Conservation (phyloP, 2,797 vertebrate genomes). For the Rhadinocentrus ornatus region DNA sequence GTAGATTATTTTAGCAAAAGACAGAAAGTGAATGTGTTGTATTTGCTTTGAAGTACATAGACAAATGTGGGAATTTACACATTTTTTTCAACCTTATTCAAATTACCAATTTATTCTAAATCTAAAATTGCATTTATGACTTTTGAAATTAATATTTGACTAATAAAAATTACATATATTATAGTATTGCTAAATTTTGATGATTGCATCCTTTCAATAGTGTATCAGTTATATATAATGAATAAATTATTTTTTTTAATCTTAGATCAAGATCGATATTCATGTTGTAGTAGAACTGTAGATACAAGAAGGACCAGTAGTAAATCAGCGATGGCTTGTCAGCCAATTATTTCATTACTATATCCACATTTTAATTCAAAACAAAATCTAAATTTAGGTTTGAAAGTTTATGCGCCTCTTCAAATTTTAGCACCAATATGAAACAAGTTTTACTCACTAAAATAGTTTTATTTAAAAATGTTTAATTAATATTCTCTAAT, state of each 20-base stretch:
- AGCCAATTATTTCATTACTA: background rate
- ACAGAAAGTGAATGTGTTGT: background rate
- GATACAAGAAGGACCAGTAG: background rate
- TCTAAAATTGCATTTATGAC: background rate
- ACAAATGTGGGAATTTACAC: background rate
- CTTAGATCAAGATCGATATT: background rate
- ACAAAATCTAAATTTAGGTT: background rate
- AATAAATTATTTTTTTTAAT: background rate
- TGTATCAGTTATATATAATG: background rate
- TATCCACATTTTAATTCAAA: background rate
- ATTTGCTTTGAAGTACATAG: background rate
- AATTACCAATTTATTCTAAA: background rate
- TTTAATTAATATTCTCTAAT: background rate
- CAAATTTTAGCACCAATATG: background rate
- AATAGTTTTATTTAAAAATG: background rate
- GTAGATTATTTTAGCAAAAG: background rate
- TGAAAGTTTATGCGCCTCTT: background rate
- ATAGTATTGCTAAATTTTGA: background rate
- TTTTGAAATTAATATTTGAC: background rate
- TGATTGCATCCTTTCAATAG: background rate
- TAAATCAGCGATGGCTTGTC: background rate
- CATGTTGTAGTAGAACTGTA: background rate
- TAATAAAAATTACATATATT: constrained; percentile 1
- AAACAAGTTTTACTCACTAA: background rate
- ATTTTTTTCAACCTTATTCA: background rate